Evolutionary conservation across 1,140 invertebrate species (phyloP).

Genomic region (Drosophila ambigua): DNA sequence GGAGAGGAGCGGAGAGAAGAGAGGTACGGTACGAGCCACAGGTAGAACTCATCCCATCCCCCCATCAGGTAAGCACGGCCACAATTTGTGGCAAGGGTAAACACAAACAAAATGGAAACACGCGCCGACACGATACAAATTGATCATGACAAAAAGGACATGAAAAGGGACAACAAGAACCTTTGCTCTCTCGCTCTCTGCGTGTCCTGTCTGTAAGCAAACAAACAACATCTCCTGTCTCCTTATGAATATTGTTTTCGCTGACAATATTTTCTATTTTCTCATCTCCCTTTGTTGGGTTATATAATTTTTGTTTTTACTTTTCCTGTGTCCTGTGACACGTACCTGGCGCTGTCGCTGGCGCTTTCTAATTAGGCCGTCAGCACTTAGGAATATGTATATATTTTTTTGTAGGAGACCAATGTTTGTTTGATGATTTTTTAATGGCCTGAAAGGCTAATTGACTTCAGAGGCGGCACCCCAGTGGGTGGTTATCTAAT

Average conservation of each 20-base stretch:
- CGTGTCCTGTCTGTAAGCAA: constrained; percentile 42
- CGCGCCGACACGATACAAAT: constrained; percentile 76
- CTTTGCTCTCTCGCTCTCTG: constrained; percentile 9
- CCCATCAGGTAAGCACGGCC: constrained; percentile 46
- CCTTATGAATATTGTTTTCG: constrained; percentile 58
- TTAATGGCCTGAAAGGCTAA: constrained; percentile 23
- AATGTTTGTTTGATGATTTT: constrained; percentile 38
- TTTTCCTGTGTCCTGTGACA: constrained; percentile 18
- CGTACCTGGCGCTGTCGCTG: constrained; percentile 54
- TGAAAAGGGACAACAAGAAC: constrained; percentile 33
- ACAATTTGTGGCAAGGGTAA: constrained; percentile 44
- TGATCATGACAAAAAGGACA: constrained; percentile 45
- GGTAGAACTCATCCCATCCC: constrained; percentile 35
- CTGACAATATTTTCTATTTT: constrained; percentile 46
- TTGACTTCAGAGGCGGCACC: neutral
- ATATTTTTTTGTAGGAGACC: constrained; percentile 14
- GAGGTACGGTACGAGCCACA: constrained; percentile 15
- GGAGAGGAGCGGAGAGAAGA: too few species aligned
- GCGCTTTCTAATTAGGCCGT: constrained; percentile 72
- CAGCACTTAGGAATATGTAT: constrained; percentile 23
- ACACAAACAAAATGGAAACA: constrained; percentile 67
- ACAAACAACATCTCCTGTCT: constrained; percentile 50
- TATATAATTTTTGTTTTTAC: constrained; percentile 66
- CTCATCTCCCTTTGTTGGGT: constrained; percentile 30
- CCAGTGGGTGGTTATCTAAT: constrained; percentile 1